These are phyloP conservation scores for Limnephilus rhombicus DNA, from an alignment of 2,888 invertebrate species.

Conservation along the genomic window DNA sequence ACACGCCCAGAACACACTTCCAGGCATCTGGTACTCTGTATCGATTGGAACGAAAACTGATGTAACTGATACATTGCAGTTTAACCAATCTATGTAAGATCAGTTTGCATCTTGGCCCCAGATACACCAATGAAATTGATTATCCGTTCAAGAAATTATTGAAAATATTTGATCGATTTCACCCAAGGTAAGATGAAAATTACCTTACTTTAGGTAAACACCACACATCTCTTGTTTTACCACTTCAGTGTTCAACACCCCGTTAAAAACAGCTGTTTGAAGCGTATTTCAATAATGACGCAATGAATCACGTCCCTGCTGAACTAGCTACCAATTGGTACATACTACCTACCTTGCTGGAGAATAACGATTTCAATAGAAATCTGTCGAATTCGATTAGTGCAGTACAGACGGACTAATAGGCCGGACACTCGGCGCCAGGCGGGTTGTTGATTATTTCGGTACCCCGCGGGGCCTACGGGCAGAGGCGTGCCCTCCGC, in stretches of 20 bases:
- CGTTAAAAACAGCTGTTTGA: not conserved
- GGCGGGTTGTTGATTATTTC: constrained; percentile 15
- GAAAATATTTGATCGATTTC: too few relatives aligned
- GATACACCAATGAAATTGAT: too few relatives aligned
- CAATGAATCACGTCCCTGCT: not conserved
- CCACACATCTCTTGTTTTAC: not conserved
- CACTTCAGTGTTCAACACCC: not conserved
- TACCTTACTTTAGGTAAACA: not conserved
- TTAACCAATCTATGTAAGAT: too few relatives aligned
- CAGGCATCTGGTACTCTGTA: too few relatives aligned
- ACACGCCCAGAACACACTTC: too few relatives aligned
- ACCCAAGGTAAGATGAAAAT: not conserved
- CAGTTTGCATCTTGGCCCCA: too few relatives aligned
- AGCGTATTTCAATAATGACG: not conserved
- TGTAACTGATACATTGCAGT: too few relatives aligned
- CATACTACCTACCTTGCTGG: not conserved
- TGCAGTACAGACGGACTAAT: constrained; percentile 31
- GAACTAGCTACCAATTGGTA: not conserved
- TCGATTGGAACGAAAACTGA: too few relatives aligned
- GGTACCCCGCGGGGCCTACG: constrained; percentile 17
- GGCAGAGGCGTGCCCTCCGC: too few relatives aligned
- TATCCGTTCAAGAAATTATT: too few relatives aligned
- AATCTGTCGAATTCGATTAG: constrained; percentile 47
- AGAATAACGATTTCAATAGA: constrained; percentile 27
- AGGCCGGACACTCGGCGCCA: constrained; percentile 28